These are phyloP conservation scores for Xiphydria camelus DNA, from an alignment of 2,888 invertebrate genomes.

Conservation along the genomic window DNA sequence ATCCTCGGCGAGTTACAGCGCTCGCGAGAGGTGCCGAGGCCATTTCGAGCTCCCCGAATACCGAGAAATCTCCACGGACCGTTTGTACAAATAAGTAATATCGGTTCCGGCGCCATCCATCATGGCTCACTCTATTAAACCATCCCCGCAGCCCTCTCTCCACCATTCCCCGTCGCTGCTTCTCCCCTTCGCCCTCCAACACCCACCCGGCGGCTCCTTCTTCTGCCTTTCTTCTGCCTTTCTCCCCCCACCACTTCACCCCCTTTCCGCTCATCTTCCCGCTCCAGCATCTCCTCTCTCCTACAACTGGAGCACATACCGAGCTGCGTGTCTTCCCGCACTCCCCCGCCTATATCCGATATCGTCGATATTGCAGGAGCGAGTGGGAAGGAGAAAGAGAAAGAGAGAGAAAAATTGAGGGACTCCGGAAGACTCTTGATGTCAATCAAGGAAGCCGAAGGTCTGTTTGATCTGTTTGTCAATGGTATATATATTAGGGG, in stretches of 20 bases:
- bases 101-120: conserved; percentile 47
- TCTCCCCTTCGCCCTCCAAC: conserved; percentile 32
- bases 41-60: conserved; percentile 29
- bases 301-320: not conserved
- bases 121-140: conserved; percentile 50
- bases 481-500: no score
- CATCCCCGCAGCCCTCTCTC: conserved; percentile 35
- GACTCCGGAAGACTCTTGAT: conserved; percentile 37
- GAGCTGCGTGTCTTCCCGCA: not conserved
- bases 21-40: no score
- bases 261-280: conserved; percentile 30
- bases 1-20: no score
- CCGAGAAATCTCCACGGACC: no score
- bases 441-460: conserved; percentile 33
- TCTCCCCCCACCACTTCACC: no score
- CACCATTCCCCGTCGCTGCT: no score
- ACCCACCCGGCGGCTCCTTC: conserved; percentile 4
- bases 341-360: conserved; percentile 15
- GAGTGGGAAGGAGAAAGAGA: no score
- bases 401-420: no score
- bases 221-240: no score
- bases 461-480: conserved; percentile 49
- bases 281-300: conserved; percentile 10
- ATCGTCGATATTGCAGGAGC: conserved; percentile 38
- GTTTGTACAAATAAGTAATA: conserved; percentile 45